Evolutionary conservation across 2,888 invertebrate genomes (phyloP), one percentile per base, ranked within the genome.

Genomic region (Noctua fimbriata): DNA sequence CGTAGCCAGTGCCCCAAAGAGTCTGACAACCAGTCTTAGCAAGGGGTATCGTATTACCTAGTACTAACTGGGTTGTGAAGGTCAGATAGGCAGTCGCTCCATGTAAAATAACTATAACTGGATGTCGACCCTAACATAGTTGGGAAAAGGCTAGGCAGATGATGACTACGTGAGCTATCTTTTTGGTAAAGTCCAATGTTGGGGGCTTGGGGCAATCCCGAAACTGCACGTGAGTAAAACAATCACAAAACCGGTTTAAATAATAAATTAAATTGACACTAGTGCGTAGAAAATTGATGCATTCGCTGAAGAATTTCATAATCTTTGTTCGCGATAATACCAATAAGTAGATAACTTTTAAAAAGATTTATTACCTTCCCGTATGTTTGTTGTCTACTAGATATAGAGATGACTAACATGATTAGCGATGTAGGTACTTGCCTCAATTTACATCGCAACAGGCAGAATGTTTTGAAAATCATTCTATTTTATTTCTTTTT

Each of bases 271-370:
- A 41, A 80, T 21, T 58, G 47, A 47, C 18, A 41, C 28, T 16
- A n/a, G n/a, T 52, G 28, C 63, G 49, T 14, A 77, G 10, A 47
- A 36, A 55, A 47, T 16, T 28, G 21, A 44, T 78, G 78, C 65
- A 65, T 65, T 55, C 21, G 21, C 36, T 36, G 32, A 78, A 47
- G 24, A 21, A 80, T 49, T 28, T n/a, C 5, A 44, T 44, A n/a
- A 71, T 81, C 72, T 63, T 60, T 80, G 47, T 60, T 70, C 16
- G 18, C 16, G 44, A 52, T 80, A 52, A 32, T 41, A n/a, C 21
- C n/a, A 41, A 32, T n/a, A 80, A 32, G 7, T 32, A 60, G 70
- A 80, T 79, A 69, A 60, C 10, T 52, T 32, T 10, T 1, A 3
- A n/a, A 60, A 70, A 28, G 24, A 78, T 70, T 78, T 52, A 79